phyloP scores from a whole-genome alignment of 2,888 invertebrate genomes.

The Ferdinandea cuprea region DNA sequence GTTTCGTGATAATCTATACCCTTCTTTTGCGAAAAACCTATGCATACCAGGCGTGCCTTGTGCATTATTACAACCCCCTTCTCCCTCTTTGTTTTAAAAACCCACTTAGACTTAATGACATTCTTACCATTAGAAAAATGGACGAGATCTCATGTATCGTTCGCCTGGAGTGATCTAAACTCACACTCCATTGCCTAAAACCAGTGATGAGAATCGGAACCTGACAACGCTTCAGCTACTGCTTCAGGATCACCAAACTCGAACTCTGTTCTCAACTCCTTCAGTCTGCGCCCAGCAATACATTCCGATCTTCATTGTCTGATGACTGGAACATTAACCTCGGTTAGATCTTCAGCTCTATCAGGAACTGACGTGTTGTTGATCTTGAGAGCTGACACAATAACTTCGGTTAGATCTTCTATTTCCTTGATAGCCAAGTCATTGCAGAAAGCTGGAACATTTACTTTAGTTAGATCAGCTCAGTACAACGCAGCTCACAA shows the following conservation, averaged over 20 bases:
- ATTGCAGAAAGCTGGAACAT: background rate
- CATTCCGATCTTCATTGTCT: slow-evolving; percentile 15
- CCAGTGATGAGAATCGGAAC: slow-evolving; percentile 63
- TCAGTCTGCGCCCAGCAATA: slow-evolving; percentile 14
- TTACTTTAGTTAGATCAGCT: no score
- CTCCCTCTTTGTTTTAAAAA: slow-evolving; percentile 18
- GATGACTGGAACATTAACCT: background rate
- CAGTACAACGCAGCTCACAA: no score
- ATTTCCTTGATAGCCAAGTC: background rate
- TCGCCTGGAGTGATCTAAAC: slow-evolving; percentile 46
- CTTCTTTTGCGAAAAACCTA: no score
- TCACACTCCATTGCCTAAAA: slow-evolving; percentile 71
- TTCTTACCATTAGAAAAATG: slow-evolving; percentile 35
- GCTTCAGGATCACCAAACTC: slow-evolving; percentile 41
- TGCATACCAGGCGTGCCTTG: no score
- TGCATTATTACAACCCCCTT: no score
- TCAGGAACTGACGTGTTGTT: no score
- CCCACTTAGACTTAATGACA: slow-evolving; percentile 16
- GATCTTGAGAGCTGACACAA: slow-evolving; percentile 14
- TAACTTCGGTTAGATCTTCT: slow-evolving; percentile 10
- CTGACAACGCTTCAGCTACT: slow-evolving; percentile 68
- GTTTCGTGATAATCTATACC: slow-evolving; percentile 11
- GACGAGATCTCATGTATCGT: slow-evolving; percentile 30
- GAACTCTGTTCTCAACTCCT: slow-evolving; percentile 6
- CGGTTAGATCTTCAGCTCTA: background rate